phyloP scores from a whole-genome alignment of 2,797 vertebrate genomes.

The Decapterus maruadsi region DNA sequence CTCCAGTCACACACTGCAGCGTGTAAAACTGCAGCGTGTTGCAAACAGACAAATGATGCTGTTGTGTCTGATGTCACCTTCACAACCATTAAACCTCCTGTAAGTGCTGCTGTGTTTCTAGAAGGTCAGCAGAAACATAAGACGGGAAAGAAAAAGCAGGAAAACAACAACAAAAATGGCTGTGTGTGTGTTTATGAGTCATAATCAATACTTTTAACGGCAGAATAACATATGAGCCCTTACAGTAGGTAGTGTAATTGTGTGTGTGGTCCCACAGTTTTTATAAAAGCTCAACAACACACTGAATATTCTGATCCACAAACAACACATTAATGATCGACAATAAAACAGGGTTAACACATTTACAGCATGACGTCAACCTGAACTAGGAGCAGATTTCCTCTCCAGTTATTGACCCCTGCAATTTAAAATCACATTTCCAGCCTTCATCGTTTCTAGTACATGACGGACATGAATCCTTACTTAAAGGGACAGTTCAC shows the following conservation, averaged over 20 bases:
- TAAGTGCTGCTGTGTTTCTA: slow-evolving; percentile 74
- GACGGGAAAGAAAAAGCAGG: slow-evolving; percentile 51
- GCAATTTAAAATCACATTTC: slow-evolving; percentile 24
- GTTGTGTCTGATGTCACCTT: slow-evolving; percentile 50
- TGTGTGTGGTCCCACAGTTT: not conserved
- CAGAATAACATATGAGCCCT: slow-evolving; percentile 46
- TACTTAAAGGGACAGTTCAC: not conserved
- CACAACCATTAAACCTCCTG: slow-evolving; percentile 72
- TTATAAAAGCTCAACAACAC: not conserved
- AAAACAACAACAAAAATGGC: slow-evolving; percentile 55
- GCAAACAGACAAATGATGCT: slow-evolving; percentile 52
- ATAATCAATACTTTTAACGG: slow-evolving; percentile 77
- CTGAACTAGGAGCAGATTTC: slow-evolving; percentile 33
- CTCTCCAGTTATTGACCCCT: slow-evolving; percentile 22
- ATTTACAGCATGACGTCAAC: slow-evolving; percentile 38
- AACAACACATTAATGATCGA: slow-evolving; percentile 26
- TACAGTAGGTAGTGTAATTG: slow-evolving; percentile 7
- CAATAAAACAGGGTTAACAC: slow-evolving; percentile 16
- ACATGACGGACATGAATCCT: not conserved
- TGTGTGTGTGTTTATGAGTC: slow-evolving; percentile 60
- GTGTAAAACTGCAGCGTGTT: slow-evolving; percentile 41
- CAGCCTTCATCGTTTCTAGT: not conserved
- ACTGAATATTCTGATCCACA: slow-evolving; percentile 13
- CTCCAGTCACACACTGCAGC: slow-evolving; percentile 9
- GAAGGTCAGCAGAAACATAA: slow-evolving; percentile 82